Evolutionary conservation across 2,797 vertebrate species (phyloP).

Genomic region (Macropodus opercularis): DNA sequence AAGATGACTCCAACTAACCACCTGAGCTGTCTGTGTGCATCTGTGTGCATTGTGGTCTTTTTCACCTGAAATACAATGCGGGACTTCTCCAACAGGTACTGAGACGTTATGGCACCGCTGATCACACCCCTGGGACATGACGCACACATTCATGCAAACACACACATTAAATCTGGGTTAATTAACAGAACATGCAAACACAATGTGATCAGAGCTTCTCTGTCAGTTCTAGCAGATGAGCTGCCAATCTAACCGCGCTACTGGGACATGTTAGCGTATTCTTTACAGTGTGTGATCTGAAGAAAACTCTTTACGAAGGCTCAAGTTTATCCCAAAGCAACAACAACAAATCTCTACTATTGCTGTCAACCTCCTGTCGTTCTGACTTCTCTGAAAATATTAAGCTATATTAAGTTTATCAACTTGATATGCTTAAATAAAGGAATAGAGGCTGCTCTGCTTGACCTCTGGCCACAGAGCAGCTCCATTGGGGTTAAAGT

Average conservation of each 20-base stretch:
- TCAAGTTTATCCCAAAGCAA: constrained; percentile 15
- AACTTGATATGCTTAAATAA: too few species aligned
- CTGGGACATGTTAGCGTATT: constrained; percentile 36
- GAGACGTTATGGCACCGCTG: constrained; percentile 97
- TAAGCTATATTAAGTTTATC: too few species aligned
- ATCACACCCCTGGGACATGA: constrained; percentile 84
- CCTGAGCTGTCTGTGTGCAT: constrained; percentile 28
- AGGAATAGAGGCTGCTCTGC: too few species aligned
- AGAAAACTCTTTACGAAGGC: not conserved
- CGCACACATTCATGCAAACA: constrained; percentile 25
- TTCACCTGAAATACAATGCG: constrained; percentile 95
- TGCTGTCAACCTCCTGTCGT: not conserved
- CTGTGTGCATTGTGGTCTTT: constrained; percentile 37
- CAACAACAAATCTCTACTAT: not conserved
- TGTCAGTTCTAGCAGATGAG: constrained; percentile 44
- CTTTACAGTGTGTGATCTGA: constrained; percentile 13
- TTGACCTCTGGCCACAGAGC: too few species aligned
- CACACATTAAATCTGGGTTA: constrained; percentile 50
- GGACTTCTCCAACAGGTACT: constrained; percentile 97
- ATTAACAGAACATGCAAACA: constrained; percentile 72
- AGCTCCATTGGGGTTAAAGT: too few species aligned
- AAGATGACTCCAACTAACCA: constrained; percentile 62
- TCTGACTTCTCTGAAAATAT: not conserved
- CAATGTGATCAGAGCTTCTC: constrained; percentile 55
- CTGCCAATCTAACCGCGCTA: constrained; percentile 50